phyloP scores from a whole-genome alignment of 2,797 vertebrate species.

The Paguma larvata region DNA sequence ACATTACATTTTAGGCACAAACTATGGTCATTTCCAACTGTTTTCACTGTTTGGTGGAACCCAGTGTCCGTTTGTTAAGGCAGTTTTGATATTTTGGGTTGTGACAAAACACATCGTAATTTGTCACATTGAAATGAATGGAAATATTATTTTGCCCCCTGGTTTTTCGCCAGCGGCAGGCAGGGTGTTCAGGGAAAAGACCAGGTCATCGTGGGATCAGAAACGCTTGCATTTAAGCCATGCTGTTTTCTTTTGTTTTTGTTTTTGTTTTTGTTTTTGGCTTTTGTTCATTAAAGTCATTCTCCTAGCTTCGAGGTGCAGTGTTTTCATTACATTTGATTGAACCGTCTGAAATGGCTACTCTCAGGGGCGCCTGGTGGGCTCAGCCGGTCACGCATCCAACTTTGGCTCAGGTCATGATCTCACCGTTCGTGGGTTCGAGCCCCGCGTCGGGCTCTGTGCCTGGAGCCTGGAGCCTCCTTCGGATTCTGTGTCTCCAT shows the following conservation, averaged over 20 bases:
- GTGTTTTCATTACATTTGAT: not conserved
- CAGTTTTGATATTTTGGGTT: too few species aligned
- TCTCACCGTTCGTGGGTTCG: too few species aligned
- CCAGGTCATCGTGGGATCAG: not conserved
- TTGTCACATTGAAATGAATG: not conserved
- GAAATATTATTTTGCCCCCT: not conserved
- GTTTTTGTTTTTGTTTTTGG: rapidly evolving
- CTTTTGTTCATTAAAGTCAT: too few species aligned
- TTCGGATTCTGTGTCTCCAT: too few species aligned
- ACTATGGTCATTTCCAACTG: not conserved
- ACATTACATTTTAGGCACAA: not conserved
- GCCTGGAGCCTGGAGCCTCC: too few species aligned
- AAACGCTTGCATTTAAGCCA: rapidly evolving
- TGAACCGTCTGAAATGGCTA: not conserved
- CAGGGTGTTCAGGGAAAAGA: not conserved
- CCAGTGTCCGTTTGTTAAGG: not conserved
- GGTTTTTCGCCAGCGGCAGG: too few species aligned
- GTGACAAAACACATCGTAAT: rapidly evolving
- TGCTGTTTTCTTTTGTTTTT: rapidly evolving
- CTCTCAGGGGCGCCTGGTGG: not conserved
- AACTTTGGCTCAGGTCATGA: too few species aligned
- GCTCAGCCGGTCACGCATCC: too few species aligned
- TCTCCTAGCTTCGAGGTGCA: not conserved
- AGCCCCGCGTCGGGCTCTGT: too few species aligned
- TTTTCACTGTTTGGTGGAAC: rapidly evolving